Conservation (phyloP, 1,140 invertebrate species). For the Drosophila jambulina region DNA sequence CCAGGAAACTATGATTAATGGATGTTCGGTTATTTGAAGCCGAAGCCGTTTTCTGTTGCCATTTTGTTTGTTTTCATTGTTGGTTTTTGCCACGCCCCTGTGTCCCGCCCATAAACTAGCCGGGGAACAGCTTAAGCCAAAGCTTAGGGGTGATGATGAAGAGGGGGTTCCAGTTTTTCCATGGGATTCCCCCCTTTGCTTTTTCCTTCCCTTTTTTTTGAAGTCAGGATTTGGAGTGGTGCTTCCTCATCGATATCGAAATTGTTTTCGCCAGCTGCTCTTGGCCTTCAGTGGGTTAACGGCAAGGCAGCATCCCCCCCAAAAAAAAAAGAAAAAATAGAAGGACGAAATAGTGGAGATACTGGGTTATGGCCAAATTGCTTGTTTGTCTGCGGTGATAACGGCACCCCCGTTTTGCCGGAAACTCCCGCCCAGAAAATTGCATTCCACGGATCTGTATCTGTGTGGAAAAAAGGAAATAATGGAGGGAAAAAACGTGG, state of each 20-base stretch:
- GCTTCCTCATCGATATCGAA: conserved; percentile 53
- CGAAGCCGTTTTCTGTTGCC: background rate
- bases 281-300: conserved; percentile 55
- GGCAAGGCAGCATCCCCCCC: conserved; percentile 2
- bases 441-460: conserved; percentile 36
- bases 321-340: background rate
- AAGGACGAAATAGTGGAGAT: conserved; percentile 17
- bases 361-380: conserved; percentile 38
- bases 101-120: conserved; percentile 36
- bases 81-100: conserved; percentile 9
- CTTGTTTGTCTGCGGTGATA: conserved; percentile 46
- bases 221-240: conserved; percentile 12
- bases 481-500: conserved; percentile 13
- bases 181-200: background rate
- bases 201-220: background rate
- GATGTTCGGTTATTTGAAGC: conserved; percentile 21
- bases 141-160: conserved; percentile 14
- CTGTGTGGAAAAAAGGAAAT: conserved; percentile 17
- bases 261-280: conserved; percentile 52
- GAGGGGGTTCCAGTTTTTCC: conserved; percentile 5
- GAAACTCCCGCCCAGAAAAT: conserved; percentile 21
- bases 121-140: conserved; percentile 28
- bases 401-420: background rate
- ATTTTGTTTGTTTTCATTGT: conserved; percentile 15
- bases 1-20: conserved; percentile 30